phyloP scores from a whole-genome alignment of 2,797 vertebrate genomes.

The Poecilia picta region DNA sequence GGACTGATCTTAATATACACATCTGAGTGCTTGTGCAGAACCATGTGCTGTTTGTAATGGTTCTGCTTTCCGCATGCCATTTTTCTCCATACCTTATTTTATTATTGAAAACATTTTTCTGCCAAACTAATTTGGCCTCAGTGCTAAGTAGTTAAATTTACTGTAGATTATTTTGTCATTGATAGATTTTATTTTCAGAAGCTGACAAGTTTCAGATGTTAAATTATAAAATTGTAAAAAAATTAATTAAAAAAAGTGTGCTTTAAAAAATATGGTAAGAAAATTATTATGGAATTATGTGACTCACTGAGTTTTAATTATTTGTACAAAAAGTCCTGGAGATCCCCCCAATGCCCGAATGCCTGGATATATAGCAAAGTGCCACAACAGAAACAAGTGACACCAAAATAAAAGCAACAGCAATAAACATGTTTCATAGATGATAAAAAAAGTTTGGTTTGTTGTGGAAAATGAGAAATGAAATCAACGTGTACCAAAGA shows the following conservation, averaged over 20 bases:
- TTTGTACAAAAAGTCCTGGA: background rate
- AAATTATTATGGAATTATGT: background rate
- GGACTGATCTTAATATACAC: conserved; percentile 22
- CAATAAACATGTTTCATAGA: background rate
- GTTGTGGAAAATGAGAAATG: background rate
- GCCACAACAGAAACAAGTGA: background rate
- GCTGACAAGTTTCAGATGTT: background rate
- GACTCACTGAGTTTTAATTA: background rate
- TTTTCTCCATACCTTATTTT: background rate
- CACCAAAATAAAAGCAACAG: background rate
- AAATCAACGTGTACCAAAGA: background rate
- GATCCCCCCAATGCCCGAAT: background rate
- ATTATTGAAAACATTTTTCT: background rate
- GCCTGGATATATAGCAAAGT: background rate
- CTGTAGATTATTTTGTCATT: background rate
- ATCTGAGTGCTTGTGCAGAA: background rate
- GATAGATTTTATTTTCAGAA: background rate
- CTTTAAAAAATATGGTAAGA: background rate
- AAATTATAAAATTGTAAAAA: background rate
- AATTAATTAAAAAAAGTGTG: background rate
- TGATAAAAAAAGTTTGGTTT: background rate
- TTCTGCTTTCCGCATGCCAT: background rate
- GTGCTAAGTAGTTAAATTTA: background rate
- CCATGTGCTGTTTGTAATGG: background rate
- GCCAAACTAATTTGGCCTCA: background rate